phyloP scores from a whole-genome alignment of 2,888 invertebrate species.

The Latrodectus elegans region DNA sequence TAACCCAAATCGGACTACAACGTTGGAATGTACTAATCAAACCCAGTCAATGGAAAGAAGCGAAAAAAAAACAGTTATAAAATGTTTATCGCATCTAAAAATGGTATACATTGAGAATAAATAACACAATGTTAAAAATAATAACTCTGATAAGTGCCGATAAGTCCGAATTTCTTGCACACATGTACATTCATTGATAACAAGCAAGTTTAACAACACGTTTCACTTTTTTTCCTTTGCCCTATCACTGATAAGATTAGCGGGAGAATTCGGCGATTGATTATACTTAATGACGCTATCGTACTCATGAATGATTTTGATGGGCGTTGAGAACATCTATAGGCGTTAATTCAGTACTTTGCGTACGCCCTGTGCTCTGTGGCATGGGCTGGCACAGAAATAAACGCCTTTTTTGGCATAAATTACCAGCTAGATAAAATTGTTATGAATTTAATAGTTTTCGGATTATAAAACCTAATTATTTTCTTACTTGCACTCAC shows the following conservation, averaged over 20 bases:
- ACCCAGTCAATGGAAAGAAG: background rate
- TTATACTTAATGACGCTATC: too few species aligned
- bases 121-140: slow-evolving; percentile 42
- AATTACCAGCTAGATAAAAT: too few species aligned
- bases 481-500: too few species aligned
- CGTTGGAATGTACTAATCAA: background rate
- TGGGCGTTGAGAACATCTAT: too few species aligned
- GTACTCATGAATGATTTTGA: too few species aligned
- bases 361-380: too few species aligned
- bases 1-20: background rate
- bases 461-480: too few species aligned
- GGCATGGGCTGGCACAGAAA: too few species aligned
- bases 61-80: background rate
- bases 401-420: too few species aligned
- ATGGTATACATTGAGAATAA: slow-evolving; percentile 47
- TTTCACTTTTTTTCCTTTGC: background rate
- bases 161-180: slow-evolving; percentile 15
- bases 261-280: slow-evolving; percentile 4
- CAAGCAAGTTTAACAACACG: background rate
- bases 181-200: background rate
- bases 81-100: slow-evolving; percentile 52
- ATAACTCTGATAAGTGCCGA: slow-evolving; percentile 27
- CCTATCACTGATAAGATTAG: slow-evolving; percentile 13
- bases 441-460: too few species aligned
- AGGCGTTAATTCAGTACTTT: too few species aligned